phyloP scores from a whole-genome alignment of 2,797 vertebrate genomes.

The Pelodytes ibericus region DNA sequence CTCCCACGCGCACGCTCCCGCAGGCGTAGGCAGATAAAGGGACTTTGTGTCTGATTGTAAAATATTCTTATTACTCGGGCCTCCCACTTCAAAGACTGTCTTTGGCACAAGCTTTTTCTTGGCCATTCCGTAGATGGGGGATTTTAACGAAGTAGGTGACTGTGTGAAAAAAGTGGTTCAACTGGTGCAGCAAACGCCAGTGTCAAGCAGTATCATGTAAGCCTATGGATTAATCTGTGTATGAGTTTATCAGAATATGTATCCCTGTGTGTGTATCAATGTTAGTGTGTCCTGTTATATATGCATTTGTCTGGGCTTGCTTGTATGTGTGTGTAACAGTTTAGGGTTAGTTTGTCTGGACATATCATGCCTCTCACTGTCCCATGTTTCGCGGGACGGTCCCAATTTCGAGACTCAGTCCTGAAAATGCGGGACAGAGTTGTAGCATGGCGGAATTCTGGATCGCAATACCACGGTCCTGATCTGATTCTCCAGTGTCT shows the following conservation, averaged over 20 bases:
- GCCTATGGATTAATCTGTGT: background rate
- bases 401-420: too few species aligned
- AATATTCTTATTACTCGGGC: background rate
- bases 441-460: too few species aligned
- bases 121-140: background rate
- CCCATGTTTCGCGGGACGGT: too few species aligned
- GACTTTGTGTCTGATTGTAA: slow-evolving; percentile 32
- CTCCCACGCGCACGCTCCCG: slow-evolving; percentile 5
- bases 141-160: background rate
- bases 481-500: too few species aligned
- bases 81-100: slow-evolving; percentile 20
- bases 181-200: background rate
- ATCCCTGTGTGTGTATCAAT: background rate
- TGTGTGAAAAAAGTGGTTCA: background rate
- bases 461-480: too few species aligned
- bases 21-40: slow-evolving; percentile 43
- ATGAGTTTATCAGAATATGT: background rate
- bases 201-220: background rate
- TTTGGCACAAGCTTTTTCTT: slow-evolving; percentile 2
- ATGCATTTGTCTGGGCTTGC: too few species aligned
- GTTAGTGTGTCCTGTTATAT: too few species aligned
- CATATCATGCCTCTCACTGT: too few species aligned
- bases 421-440: too few species aligned
- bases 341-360: too few species aligned
- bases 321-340: too few species aligned